A percentile compares a stretch with the other conserved stretches of the same genome.
These are phyloP conservation scores for Silurus meridionalis DNA, from an alignment of 2,113 vertebrate genomes.

Conservation along the genomic window DNA sequence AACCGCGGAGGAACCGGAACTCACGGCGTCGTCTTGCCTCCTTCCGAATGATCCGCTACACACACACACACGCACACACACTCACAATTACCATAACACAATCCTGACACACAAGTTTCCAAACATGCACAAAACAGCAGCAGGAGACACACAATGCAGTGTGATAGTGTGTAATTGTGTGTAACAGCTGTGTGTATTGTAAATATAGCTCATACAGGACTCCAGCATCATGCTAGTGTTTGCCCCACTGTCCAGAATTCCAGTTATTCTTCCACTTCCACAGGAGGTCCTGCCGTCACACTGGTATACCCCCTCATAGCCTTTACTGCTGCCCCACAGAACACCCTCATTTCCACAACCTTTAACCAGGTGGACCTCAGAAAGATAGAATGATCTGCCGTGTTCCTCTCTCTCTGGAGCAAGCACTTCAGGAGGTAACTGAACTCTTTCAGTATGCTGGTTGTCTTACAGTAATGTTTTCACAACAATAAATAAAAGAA, in stretches of 20 bases:
- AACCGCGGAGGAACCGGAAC: conserved; percentile 80
- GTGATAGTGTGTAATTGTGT: background rate
- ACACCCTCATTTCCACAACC: no score
- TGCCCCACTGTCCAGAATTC: background rate
- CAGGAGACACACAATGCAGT: conserved; percentile 3
- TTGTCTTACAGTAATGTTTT: no score
- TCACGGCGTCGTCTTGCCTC: conserved; percentile 87
- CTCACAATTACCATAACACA: no score
- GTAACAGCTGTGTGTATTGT: background rate
- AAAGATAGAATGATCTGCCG: no score
- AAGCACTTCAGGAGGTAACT: no score
- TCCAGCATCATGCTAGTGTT: background rate
- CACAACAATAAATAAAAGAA: no score
- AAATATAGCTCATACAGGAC: background rate
- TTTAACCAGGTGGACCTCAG: no score
- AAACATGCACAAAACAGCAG: background rate
- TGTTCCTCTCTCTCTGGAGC: no score
- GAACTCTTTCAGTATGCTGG: no score
- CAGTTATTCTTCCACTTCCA: background rate
- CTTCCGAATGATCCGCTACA: conserved; percentile 90
- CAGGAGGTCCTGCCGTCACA: background rate
- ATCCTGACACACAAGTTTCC: no score
- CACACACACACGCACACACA: no score
- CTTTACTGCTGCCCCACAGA: no score
- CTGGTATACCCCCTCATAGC: background rate